phyloP scores from a whole-genome alignment of 2,888 invertebrate species.

The Sminthurinus aureus region DNA sequence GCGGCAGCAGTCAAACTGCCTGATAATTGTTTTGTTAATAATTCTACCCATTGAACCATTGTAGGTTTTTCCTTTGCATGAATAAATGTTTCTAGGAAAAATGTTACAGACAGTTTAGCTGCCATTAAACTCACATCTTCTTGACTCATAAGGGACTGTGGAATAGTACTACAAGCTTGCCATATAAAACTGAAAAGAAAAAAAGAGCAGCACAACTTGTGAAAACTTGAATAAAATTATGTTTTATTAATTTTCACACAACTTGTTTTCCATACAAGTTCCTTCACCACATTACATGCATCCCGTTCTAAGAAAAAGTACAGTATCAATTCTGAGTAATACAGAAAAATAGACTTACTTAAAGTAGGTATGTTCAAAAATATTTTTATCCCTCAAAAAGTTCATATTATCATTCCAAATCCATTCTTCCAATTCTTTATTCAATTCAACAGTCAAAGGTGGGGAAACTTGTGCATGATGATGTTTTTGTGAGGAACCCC shows the following conservation, averaged over 20 bases:
- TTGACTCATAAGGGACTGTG: conserved; percentile 82
- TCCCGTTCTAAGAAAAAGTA: too few species aligned
- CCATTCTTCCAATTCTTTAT: conserved; percentile 88
- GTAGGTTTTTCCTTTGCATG: conserved; percentile 98
- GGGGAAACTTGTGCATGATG: conserved; percentile 60
- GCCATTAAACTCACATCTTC: conserved; percentile 84
- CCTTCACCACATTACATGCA: too few species aligned
- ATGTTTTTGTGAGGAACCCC: conserved; percentile 49
- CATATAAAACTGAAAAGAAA: conserved; percentile 92
- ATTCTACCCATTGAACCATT: conserved; percentile 96
- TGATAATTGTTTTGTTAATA: conserved; percentile 93
- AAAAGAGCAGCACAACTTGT: conserved; percentile 36
- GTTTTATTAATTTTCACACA: too few species aligned
- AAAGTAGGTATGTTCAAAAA: conserved; percentile 95
- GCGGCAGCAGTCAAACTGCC: conserved; percentile 87
- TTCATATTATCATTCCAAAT: conserved; percentile 98
- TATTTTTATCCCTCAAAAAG: conserved; percentile 92
- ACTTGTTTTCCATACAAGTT: too few species aligned
- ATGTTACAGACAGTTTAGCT: conserved; percentile 88
- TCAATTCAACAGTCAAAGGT: conserved; percentile 69
- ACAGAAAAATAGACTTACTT: conserved; percentile 73
- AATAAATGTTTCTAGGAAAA: conserved; percentile 95
- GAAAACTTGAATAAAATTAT: background rate
- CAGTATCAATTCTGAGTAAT: background rate
- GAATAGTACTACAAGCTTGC: conserved; percentile 93